Conservation (phyloP, 2,113 vertebrate genomes). For the human region DNA sequence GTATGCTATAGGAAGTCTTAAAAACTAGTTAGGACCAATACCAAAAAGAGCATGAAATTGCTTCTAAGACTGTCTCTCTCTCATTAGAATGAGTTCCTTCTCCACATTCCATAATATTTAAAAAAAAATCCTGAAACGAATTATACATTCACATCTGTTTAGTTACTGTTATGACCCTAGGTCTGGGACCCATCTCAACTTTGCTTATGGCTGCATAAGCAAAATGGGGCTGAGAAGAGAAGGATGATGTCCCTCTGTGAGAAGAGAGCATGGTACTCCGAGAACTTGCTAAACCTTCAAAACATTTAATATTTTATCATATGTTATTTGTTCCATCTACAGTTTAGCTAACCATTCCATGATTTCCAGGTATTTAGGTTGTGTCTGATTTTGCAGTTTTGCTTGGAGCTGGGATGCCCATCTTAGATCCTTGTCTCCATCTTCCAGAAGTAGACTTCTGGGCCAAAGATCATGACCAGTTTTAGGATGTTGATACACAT, state of each 20-base stretch:
- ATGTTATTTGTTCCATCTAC: neutral
- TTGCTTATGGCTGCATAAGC: neutral
- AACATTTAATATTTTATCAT: neutral
- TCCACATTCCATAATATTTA: neutral
- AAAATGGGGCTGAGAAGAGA: neutral
- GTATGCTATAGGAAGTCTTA: neutral
- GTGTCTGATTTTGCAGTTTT: neutral
- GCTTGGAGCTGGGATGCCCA: neutral
- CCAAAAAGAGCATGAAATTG: neutral
- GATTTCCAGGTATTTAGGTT: neutral
- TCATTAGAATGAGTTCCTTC: slow-evolving; percentile 25
- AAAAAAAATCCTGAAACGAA: neutral
- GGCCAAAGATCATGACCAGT: neutral
- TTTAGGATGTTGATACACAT: neutral
- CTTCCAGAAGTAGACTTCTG: neutral
- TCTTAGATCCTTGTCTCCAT: neutral
- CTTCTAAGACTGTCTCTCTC: neutral
- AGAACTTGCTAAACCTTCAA: neutral
- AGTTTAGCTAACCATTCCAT: neutral
- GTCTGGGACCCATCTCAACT: neutral
- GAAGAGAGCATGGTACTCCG: neutral
- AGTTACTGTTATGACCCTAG: neutral
- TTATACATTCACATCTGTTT: neutral
- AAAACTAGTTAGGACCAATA: neutral
- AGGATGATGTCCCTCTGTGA: neutral